These are phyloP conservation scores for Synanthedon myopaeformis DNA, from an alignment of 2,888 invertebrate species.

Conservation along the genomic window DNA sequence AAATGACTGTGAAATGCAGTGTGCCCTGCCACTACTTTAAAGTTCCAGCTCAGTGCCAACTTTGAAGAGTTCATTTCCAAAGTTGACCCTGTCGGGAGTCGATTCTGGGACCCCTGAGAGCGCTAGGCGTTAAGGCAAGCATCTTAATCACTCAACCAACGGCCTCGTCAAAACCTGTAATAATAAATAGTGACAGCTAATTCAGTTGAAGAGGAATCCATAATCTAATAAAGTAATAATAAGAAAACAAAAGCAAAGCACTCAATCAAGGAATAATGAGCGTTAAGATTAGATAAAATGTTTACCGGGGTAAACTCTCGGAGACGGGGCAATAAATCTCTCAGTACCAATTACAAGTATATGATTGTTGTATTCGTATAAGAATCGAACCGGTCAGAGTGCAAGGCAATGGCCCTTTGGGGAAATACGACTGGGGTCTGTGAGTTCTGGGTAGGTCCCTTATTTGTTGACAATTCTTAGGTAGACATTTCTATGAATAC, in stretches of 20 bases:
- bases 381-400: conserved; percentile 24
- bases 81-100: too few species aligned
- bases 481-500: too few species aligned
- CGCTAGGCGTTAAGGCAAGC: too few species aligned
- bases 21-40: too few species aligned
- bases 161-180: background rate
- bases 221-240: conserved; percentile 46
- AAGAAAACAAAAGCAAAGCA: conserved; percentile 35
- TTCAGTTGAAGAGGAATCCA: conserved; percentile 7
- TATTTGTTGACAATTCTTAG: too few species aligned
- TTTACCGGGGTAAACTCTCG: conserved; percentile 33
- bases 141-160: background rate
- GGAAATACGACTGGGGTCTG: conserved; percentile 44
- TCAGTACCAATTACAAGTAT: conserved; percentile 29
- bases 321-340: conserved; percentile 56
- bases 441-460: background rate
- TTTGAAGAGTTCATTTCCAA: too few species aligned
- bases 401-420: conserved; percentile 39
- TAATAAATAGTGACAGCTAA: conserved; percentile 9
- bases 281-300: conserved; percentile 56
- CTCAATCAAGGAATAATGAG: conserved; percentile 52
- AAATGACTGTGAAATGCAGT: too few species aligned
- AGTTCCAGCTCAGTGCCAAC: too few species aligned
- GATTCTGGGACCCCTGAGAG: too few species aligned
- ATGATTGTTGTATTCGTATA: conserved; percentile 37